A percentile compares a stretch with the other conserved stretches of the same genome.
Conservation (phyloP, 2,113 vertebrate species). For the Peromyscus maniculatus region DNA sequence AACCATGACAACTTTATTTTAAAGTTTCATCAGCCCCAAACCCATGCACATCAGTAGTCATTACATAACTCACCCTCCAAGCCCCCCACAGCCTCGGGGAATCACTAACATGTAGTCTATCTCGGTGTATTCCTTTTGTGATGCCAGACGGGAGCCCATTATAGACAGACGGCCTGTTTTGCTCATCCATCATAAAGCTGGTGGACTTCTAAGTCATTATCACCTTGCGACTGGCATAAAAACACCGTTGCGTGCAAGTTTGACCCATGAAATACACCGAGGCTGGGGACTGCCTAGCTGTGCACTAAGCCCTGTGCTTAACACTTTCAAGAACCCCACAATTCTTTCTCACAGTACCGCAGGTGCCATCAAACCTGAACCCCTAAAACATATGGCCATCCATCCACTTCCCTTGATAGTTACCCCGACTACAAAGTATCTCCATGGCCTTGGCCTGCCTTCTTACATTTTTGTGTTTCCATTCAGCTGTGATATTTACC, state of each 20-base stretch:
- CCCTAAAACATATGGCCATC: not conserved
- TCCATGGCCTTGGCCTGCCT: not conserved
- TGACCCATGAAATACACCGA: not conserved
- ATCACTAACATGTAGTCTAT: not conserved
- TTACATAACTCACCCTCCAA: not conserved
- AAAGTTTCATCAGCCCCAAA: not conserved
- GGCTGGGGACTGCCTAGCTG: not conserved
- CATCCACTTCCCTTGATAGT: not conserved
- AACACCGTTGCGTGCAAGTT: not conserved
- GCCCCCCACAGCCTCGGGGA: not conserved
- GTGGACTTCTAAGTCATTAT: not conserved
- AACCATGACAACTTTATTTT: not conserved
- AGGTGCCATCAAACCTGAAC: not conserved
- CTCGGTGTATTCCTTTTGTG: not conserved
- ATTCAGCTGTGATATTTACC: not conserved
- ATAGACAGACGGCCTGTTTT: not conserved
- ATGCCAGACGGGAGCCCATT: not conserved
- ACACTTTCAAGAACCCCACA: slow-evolving; percentile 2
- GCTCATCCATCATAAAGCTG: not conserved
- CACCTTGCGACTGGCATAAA: not conserved
- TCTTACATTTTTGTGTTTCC: slow-evolving; percentile 22
- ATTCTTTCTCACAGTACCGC: not conserved
- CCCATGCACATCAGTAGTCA: not conserved
- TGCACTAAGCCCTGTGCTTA: not conserved
- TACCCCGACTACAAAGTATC: not conserved